phyloP scores from a whole-genome alignment of 1,140 invertebrate genomes.

The Lepidurus apus region DNA sequence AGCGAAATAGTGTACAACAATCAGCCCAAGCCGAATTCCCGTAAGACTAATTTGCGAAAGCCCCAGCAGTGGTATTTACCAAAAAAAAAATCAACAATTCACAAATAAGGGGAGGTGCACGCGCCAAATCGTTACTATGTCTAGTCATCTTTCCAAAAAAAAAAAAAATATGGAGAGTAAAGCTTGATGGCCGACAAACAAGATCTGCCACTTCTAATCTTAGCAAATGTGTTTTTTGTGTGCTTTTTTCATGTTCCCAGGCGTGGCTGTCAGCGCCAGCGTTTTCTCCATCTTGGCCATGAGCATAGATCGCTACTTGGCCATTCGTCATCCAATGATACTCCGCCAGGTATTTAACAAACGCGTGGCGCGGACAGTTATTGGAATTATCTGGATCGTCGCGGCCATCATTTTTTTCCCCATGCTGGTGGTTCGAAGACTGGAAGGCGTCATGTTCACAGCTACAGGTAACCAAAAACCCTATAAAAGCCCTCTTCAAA shows the following conservation, averaged over 20 bases:
- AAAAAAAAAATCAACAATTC: no score
- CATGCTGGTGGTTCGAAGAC: constrained; percentile 53
- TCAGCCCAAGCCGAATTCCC: no score
- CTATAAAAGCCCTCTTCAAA: neutral
- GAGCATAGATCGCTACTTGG: constrained; percentile 67
- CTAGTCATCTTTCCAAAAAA: neutral
- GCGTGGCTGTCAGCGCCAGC: constrained; percentile 66
- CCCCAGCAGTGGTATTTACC: no score
- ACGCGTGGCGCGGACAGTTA: constrained; percentile 41
- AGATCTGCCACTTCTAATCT: neutral
- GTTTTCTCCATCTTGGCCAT: constrained; percentile 72
- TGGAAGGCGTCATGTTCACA: constrained; percentile 43
- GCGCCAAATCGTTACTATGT: neutral
- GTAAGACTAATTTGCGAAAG: no score
- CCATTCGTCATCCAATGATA: constrained; percentile 65
- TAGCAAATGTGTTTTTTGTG: neutral
- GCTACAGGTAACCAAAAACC: constrained; percentile 27
- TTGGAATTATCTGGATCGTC: constrained; percentile 58
- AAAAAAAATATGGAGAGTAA: neutral
- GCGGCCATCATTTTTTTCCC: constrained; percentile 61
- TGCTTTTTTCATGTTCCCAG: constrained; percentile 46
- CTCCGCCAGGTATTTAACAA: constrained; percentile 45
- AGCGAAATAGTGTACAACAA: no score
- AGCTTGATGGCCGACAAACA: neutral
- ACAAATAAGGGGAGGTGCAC: no score